A percentile compares a stretch with the other conserved stretches of the same genome.
Conservation (phyloP, 2,113 vertebrate species). For the Siniperca chuatsi region DNA sequence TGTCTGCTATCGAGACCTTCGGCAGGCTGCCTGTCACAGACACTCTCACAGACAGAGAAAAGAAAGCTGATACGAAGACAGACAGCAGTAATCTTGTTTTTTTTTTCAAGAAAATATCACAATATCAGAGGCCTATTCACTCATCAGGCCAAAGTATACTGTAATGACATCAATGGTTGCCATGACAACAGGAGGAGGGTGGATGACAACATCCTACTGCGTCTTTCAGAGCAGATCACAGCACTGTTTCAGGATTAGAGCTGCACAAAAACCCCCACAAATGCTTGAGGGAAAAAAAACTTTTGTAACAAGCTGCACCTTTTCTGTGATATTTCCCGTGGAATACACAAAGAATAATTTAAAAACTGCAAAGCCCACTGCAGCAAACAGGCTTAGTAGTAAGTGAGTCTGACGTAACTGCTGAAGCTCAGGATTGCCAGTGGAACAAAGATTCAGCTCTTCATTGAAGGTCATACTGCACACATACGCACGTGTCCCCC, state of each 20-base stretch:
- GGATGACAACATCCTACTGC: conserved; percentile 78
- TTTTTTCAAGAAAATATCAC: conserved; percentile 55
- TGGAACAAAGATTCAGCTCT: conserved; percentile 27
- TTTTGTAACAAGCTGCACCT: conserved; percentile 8
- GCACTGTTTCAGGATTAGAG: conserved; percentile 48
- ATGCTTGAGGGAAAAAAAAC: neutral
- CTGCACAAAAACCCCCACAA: conserved; percentile 21
- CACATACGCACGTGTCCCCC: conserved; percentile 8
- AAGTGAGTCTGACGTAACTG: conserved; percentile 24
- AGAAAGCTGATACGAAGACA: conserved; percentile 37
- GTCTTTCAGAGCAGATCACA: conserved; percentile 69
- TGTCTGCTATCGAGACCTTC: conserved; percentile 58
- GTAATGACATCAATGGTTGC: conserved; percentile 84
- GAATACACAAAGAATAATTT: neutral
- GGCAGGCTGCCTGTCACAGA: conserved; percentile 53
- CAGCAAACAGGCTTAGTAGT: conserved; percentile 8
- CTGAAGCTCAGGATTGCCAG: neutral
- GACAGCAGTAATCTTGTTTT: conserved; percentile 38
- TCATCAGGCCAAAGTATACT: conserved; percentile 66
- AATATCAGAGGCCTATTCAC: conserved; percentile 59
- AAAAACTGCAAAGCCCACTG: conserved; percentile 1
- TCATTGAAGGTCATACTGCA: conserved; percentile 46
- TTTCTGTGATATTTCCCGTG: neutral
- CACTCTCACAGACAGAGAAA: conserved; percentile 16
- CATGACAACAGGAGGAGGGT: conserved; percentile 71